These are phyloP conservation scores for Tinea trinotella DNA, from an alignment of 2,888 invertebrate genomes.

Conservation along the genomic window DNA sequence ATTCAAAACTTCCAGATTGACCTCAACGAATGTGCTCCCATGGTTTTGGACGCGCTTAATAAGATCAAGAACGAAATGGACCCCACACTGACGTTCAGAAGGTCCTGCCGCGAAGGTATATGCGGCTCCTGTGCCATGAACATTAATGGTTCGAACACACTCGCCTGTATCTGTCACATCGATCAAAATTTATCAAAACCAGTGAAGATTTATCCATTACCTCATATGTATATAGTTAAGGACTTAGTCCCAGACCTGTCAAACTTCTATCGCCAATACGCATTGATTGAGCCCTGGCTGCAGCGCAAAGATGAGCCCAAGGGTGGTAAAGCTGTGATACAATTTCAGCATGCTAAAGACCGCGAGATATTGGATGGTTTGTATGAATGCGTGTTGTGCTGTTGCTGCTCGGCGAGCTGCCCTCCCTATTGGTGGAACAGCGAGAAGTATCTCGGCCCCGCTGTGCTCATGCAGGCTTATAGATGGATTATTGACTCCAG, in stretches of 20 bases:
- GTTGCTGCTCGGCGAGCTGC: constrained; percentile 97
- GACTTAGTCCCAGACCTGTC: constrained; percentile 95
- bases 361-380: constrained; percentile 95
- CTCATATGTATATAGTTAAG: constrained; percentile 99
- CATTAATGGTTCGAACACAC: constrained; percentile 95
- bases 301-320: constrained; percentile 79
- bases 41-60: constrained; percentile 96
- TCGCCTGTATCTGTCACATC: constrained; percentile 96
- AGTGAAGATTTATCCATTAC: constrained; percentile 93
- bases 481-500: constrained; percentile 99
- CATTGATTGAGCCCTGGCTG: constrained; percentile 95
- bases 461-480: constrained; percentile 99
- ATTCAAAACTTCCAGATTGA: constrained; percentile 86
- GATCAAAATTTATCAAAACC: constrained; percentile 84
- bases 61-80: constrained; percentile 98
- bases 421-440: constrained; percentile 99
- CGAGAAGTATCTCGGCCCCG: constrained; percentile 97
- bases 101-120: constrained; percentile 98
- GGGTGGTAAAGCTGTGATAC: constrained; percentile 81
- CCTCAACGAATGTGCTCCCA: constrained; percentile 92
- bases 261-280: constrained; percentile 97
- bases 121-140: constrained; percentile 99
- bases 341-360: constrained; percentile 92
- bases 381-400: constrained; percentile 98
- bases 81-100: constrained; percentile 94